phyloP scores from a whole-genome alignment of 2,888 invertebrate genomes.

The Acanthosepion esculentum region DNA sequence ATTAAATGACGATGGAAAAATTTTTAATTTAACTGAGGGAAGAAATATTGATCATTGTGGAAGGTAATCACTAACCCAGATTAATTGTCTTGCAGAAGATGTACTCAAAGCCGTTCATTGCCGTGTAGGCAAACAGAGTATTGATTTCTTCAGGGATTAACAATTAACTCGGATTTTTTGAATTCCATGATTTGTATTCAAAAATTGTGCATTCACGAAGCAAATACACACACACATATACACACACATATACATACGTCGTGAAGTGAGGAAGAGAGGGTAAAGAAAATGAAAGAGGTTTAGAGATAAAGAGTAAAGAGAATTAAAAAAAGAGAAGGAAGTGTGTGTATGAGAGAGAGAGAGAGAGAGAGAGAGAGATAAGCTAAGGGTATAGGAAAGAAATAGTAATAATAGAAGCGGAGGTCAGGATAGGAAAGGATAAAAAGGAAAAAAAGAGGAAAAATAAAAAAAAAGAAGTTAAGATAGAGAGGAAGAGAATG shows the following conservation, averaged over 20 bases:
- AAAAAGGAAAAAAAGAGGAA: no score
- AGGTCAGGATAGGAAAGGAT: no score
- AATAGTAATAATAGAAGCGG: no score
- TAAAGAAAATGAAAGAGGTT: no score
- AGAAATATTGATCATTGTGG: slow-evolving; percentile 9
- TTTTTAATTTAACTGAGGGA: slow-evolving; percentile 12
- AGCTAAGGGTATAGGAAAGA: no score
- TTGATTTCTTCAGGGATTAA: slow-evolving; percentile 20
- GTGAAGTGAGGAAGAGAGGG: no score
- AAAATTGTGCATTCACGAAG: slow-evolving; percentile 12
- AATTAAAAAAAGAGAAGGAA: no score
- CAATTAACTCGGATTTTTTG: slow-evolving; percentile 33
- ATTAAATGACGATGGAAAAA: slow-evolving; percentile 21
- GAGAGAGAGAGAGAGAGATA: no score
- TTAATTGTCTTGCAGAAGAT: slow-evolving; percentile 33
- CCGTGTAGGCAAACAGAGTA: slow-evolving; percentile 21
- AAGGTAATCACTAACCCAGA: slow-evolving; percentile 1
- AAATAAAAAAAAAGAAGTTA: no score
- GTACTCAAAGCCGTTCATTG: neutral
- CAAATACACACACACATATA: neutral
- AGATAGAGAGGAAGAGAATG: neutral
- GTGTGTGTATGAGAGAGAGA: no score
- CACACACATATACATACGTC: no score
- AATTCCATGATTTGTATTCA: slow-evolving; percentile 11
- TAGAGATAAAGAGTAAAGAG: no score